Base-by-base conservation (phyloP, 1,140 invertebrate genomes). In the Mizuhopecten yessoensis region DNA sequence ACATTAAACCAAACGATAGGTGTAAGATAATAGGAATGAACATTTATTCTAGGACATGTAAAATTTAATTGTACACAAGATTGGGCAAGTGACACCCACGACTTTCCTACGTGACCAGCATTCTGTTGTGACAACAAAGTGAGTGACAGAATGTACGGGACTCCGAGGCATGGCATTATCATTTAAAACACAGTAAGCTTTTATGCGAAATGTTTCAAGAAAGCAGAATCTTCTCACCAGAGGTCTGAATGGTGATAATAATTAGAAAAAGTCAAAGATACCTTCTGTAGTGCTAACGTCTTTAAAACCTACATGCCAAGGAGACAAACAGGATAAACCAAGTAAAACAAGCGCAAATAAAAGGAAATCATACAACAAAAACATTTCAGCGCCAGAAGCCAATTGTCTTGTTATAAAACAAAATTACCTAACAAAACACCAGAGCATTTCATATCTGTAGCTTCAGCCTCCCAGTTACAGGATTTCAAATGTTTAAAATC, bases 281-380 rank as follows among this genome's bases (percentile, higher is more conserved):
- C 57, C 57, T 75, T 75, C 57, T 75, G 57, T 29, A 75, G 57
- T 29, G n/a, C 57, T 75, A 75, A 5, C 17, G 57, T 75, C 57
- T 13, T 75, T 75, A 75, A 75, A 75, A 75, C 57, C 57, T 75
- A 75, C 57, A 75, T 75, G 57, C 57, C n/a, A 75, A n/a, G 57
- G 57, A 75, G 57, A 75, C 57, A 75, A 75, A 75, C n/a, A n/a
- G 23, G n/a, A 29, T 75, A 29, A 75, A 75, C 1, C 1, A 75
- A 17, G 57, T 75, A 29, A 75, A 29, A 75, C 15, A 75, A 5
- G 57, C 23, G n/a, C 57, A 75, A 75, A 75, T 75, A 23, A 75
- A 39, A 75, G n/a, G 23, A 49, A 29, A n/a, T 75, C 0, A 29
- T 75, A n/a, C 57, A 75, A 75, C 17, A 75, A 75, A 75, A 75